Evolutionary conservation across 2,113 vertebrate species (phyloP).

Genomic region (Cepphus grylle): DNA sequence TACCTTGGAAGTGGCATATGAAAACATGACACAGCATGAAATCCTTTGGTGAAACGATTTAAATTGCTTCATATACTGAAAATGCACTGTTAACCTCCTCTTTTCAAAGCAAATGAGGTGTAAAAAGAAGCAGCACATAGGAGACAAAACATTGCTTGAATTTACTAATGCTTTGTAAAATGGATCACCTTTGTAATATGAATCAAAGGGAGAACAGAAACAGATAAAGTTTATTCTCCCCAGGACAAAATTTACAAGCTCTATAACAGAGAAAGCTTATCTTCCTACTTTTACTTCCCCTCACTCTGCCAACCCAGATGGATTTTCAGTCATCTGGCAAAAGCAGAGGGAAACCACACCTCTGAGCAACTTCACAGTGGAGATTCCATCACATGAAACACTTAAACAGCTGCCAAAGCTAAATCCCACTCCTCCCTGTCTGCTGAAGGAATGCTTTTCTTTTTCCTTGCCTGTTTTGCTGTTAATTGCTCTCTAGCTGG

Average conservation of each 20-base stretch:
- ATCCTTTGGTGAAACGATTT: background rate
- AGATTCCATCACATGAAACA: background rate
- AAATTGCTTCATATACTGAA: background rate
- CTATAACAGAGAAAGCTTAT: background rate
- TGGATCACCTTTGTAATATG: background rate
- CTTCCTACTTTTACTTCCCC: background rate
- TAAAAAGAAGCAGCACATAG: background rate
- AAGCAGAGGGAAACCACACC: slow-evolving; percentile 32
- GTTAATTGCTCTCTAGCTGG: background rate
- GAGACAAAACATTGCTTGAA: background rate
- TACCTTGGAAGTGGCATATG: background rate
- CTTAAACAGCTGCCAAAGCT: background rate
- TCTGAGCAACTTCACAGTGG: background rate
- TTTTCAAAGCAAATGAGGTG: background rate
- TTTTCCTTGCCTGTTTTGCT: background rate
- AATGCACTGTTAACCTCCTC: background rate
- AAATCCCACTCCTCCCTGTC: background rate
- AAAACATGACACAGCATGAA: background rate
- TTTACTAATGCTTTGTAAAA: background rate
- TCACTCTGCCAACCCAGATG: background rate
- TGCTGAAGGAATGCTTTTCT: background rate
- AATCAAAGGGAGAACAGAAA: background rate
- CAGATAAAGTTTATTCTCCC: background rate
- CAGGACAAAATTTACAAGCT: background rate
- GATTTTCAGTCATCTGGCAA: slow-evolving; percentile 22